phyloP scores from a whole-genome alignment of 2,888 invertebrate species.

The Tetranychus piercei region DNA sequence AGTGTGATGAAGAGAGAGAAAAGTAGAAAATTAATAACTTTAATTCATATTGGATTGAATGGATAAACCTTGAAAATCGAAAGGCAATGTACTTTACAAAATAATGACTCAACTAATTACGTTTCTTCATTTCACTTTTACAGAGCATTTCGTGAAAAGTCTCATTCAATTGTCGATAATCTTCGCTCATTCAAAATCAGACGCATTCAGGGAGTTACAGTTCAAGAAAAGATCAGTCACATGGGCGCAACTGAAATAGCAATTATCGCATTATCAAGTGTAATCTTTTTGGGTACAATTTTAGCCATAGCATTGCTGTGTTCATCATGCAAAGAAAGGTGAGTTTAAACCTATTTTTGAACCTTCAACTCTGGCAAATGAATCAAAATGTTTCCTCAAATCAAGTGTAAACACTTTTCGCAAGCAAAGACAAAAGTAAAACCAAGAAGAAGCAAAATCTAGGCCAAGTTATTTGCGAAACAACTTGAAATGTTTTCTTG shows the following conservation, averaged over 20 bases:
- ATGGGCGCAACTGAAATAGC: conserved; percentile 57
- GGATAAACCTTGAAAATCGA: neutral
- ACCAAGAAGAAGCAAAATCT: too few relatives aligned
- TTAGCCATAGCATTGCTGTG: conserved; percentile 43
- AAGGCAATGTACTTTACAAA: too few relatives aligned
- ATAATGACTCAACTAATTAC: too few relatives aligned
- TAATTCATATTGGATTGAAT: conserved; percentile 4
- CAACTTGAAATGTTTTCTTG: neutral
- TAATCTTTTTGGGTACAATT: conserved; percentile 60
- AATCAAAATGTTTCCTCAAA: neutral
- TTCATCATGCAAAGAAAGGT: conserved; percentile 28
- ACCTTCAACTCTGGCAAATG: neutral
- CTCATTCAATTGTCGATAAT: conserved; percentile 26
- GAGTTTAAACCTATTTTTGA: neutral
- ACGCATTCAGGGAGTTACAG: conserved; percentile 28
- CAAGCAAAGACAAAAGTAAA: neutral
- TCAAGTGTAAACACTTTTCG: neutral
- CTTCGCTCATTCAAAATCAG: conserved; percentile 27
- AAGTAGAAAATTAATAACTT: too few relatives aligned
- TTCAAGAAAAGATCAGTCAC: conserved; percentile 29
- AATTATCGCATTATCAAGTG: conserved; percentile 56
- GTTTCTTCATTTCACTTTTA: neutral
- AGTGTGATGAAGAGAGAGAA: too few relatives aligned
- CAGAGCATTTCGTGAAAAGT: conserved; percentile 27
- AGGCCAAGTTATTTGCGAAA: neutral